phyloP scores from a whole-genome alignment of 2,888 invertebrate species.

The Thysanoteuthis rhombus region DNA sequence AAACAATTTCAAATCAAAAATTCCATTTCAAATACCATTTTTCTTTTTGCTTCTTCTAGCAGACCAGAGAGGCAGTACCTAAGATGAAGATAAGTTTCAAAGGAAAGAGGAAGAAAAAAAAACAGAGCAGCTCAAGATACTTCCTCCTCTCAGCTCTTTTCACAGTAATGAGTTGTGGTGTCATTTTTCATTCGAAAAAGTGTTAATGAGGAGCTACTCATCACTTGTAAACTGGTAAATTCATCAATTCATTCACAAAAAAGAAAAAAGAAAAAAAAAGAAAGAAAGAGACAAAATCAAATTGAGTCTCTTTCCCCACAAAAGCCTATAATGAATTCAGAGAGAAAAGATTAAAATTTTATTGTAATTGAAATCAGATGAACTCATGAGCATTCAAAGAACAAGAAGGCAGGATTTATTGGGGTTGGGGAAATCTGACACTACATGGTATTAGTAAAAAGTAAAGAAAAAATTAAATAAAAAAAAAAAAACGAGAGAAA shows the following conservation, averaged over 20 bases:
- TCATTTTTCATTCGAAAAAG: neutral
- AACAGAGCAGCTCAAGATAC: neutral
- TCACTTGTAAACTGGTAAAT: neutral
- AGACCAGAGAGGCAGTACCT: neutral
- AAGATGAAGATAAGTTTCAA: neutral
- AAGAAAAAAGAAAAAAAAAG: no score
- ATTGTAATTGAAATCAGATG: neutral
- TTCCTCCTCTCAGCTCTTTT: neutral
- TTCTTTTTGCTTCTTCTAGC: no score
- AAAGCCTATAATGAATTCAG: neutral
- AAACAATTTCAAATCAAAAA: neutral
- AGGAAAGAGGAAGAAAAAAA: neutral
- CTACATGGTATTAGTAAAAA: neutral
- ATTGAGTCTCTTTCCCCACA: neutral
- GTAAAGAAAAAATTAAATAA: neutral
- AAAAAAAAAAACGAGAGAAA: neutral
- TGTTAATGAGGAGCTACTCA: neutral
- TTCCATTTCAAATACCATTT: neutral
- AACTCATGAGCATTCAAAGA: neutral
- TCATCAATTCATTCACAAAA: neutral
- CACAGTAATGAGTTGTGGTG: no score
- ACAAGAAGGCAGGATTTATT: neutral
- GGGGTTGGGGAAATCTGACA: neutral
- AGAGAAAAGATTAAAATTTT: neutral
- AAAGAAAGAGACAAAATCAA: neutral